phyloP scores from a whole-genome alignment of 2,888 invertebrate genomes.

The Andrena flavipes region DNA sequence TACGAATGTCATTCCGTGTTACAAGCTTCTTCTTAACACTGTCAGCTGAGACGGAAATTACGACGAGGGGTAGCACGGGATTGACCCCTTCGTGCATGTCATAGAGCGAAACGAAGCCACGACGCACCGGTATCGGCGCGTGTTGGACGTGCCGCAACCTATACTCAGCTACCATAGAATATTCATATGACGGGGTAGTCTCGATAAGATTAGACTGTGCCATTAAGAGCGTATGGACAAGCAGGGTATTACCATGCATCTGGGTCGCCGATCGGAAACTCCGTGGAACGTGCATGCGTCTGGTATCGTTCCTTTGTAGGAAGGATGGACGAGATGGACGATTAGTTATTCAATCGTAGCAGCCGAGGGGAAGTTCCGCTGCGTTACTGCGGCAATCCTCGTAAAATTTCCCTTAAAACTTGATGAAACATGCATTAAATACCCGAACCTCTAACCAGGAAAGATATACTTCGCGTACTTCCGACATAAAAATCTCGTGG shows the following conservation, averaged over 20 bases:
- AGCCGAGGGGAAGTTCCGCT: neutral
- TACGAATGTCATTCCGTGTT: neutral
- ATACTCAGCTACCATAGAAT: conserved; percentile 81
- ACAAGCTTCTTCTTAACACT: neutral
- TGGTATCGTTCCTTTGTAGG: conserved; percentile 41
- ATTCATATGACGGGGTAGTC: conserved; percentile 77
- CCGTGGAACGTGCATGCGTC: conserved; percentile 33
- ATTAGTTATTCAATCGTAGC: conserved; percentile 10
- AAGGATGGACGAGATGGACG: conserved; percentile 8
- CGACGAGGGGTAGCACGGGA: neutral
- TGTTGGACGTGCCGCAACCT: conserved; percentile 74
- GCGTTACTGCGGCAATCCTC: neutral
- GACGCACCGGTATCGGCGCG: conserved; percentile 37
- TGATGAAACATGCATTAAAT: too few relatives aligned
- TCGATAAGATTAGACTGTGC: conserved; percentile 79
- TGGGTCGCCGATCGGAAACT: conserved; percentile 71
- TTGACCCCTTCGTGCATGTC: conserved; percentile 18
- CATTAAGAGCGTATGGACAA: conserved; percentile 76
- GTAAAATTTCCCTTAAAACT: too few relatives aligned
- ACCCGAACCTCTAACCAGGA: too few relatives aligned
- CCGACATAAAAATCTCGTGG: too few relatives aligned
- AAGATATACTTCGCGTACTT: too few relatives aligned
- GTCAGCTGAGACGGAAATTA: neutral
- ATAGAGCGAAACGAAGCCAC: conserved; percentile 21
- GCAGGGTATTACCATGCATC: conserved; percentile 73